Evolutionary conservation across 2,888 invertebrate genomes (phyloP), one percentile per base, ranked within the genome.

Genomic region (Podabrus alpinus): DNA sequence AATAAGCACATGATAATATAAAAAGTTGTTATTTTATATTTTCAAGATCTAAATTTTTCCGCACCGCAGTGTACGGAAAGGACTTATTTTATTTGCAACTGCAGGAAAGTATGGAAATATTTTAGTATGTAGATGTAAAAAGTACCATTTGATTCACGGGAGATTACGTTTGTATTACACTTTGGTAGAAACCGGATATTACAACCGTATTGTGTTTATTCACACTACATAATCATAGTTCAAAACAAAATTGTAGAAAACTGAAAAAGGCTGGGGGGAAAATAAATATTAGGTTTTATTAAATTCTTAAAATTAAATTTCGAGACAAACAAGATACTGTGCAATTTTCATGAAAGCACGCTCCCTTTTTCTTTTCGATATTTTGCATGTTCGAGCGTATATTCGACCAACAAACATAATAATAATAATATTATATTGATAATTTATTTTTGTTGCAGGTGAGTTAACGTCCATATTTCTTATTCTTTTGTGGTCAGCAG

Each of bases 81-180:
- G n/a, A n/a, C 45, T 45, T 45, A 45, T 45, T 45, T 45, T 45
- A 45, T 45, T 45, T n/a, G 0, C n/a, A 45, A 45, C 45, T 45
- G 45, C 45, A 21, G 15, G 25, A n/a, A 66, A 59, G 13, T 15
- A 16, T 60, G 66, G 21, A 61, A 60, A 59, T 15, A 66, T 59
- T 45, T 71, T 17, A n/a, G 13, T 71, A 69, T 24, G 45, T 61
- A 66, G 60, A 66, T 70, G 59, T 66, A 71, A 66, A 67, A 71
- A 67, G 60, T 71, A 59, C 16, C 62, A 66, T 66, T 71, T 71
- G 60, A 74, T 70, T 68, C 60, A 19, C 71, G 59, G 70, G 70
- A 74, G 70, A 70, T 70, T 74, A 68, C 61, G 70, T 74, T 74
- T 74, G 59, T 68, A 74, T 67, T 67, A 71, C 74, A 62, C 71